A percentile compares a stretch with the other conserved stretches of the same genome.
These are phyloP conservation scores for Melanerpes formicivorus DNA, from an alignment of 2,113 vertebrate species.

Conservation along the genomic window DNA sequence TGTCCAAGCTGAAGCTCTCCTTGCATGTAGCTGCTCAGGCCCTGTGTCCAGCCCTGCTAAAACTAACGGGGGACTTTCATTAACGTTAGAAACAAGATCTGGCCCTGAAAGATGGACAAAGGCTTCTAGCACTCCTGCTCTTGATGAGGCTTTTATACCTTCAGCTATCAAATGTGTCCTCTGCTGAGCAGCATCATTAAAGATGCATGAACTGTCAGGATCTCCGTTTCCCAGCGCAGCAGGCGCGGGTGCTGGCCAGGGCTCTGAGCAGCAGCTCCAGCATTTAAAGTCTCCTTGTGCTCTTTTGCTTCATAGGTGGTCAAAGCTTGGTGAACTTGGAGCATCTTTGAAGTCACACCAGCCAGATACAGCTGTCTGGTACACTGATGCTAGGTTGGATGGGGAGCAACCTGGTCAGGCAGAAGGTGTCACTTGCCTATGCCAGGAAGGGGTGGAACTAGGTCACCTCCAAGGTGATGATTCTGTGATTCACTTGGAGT, in stretches of 20 bases:
- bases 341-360: not conserved
- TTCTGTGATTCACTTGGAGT: rapidly evolving
- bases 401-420: not conserved
- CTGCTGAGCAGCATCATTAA: conserved; percentile 23
- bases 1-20: not conserved
- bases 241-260: not conserved
- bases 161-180: conserved; percentile 46
- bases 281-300: not conserved
- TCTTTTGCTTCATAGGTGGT: not conserved
- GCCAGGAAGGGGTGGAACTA: not conserved
- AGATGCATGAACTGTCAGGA: conserved; percentile 33
- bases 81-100: conserved; percentile 29
- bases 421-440: not conserved
- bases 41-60: not conserved
- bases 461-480: not conserved
- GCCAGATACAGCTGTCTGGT: not conserved
- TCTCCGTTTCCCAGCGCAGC: not conserved
- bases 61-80: not conserved
- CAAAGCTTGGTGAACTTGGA: not conserved
- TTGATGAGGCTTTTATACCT: conserved; percentile 16
- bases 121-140: conserved; percentile 6
- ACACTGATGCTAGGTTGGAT: not conserved
- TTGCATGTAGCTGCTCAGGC: not conserved
- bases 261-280: not conserved
- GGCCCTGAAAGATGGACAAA: conserved; percentile 50